phyloP scores from a whole-genome alignment of 2,888 invertebrate genomes.

The Calameuta idolon region DNA sequence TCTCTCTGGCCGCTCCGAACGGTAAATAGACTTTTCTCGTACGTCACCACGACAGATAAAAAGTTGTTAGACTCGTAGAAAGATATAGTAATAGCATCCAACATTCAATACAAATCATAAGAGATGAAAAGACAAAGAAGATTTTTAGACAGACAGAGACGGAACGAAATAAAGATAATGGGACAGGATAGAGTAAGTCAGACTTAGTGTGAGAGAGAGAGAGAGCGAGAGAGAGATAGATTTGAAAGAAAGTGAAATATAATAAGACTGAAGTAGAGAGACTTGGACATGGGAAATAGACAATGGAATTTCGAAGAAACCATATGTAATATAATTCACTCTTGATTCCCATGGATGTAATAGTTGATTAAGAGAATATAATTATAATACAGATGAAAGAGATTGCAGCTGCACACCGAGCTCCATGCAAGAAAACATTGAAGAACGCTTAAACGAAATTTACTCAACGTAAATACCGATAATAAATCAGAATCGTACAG shows the following conservation, averaged over 20 bases:
- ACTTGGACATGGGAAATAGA: slow-evolving; percentile 5
- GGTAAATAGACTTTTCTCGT: slow-evolving; percentile 51
- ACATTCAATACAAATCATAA: slow-evolving; percentile 60
- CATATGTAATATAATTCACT: slow-evolving; percentile 28
- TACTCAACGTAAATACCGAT: slow-evolving; percentile 50
- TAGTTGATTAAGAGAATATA: slow-evolving; percentile 5
- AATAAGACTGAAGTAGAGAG: slow-evolving; percentile 10
- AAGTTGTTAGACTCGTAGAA: slow-evolving; percentile 26
- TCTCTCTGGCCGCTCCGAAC: background rate
- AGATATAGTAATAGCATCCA: slow-evolving; percentile 52
- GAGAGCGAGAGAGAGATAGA: background rate
- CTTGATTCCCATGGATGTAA: background rate
- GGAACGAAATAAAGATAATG: background rate
- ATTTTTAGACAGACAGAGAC: background rate
- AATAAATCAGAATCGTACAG: slow-evolving; percentile 44
- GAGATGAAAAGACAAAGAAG: slow-evolving; percentile 14
- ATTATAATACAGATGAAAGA: slow-evolving; percentile 43
- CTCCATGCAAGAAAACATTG: slow-evolving; percentile 66
- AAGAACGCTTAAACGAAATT: slow-evolving; percentile 60
- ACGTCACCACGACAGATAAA: slow-evolving; percentile 53
- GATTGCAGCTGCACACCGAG: slow-evolving; percentile 66
- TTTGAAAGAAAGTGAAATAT: background rate
- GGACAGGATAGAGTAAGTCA: background rate
- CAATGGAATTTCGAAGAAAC: slow-evolving; percentile 11
- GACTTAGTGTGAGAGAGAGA: background rate